Evolutionary conservation across 53 echinoderm and acorn worm species (phyloP).

Genomic region (Zoroaster sp.): DNA sequence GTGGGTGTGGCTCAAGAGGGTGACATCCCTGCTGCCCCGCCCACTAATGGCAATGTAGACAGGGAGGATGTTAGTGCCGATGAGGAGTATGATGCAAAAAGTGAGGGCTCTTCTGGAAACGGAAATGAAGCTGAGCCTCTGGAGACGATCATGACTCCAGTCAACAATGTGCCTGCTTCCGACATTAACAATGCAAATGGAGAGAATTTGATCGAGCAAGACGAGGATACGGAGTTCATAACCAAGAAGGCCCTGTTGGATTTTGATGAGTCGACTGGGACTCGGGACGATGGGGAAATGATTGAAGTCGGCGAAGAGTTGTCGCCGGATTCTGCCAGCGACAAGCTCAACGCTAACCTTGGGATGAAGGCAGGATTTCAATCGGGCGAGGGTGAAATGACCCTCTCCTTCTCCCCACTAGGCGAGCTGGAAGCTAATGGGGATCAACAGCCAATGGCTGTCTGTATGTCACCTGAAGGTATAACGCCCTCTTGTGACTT

Average conservation of each 20-base stretch:
- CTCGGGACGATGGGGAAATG: background rate
- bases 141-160: background rate
- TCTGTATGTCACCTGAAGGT: slow-evolving; percentile 50
- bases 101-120: slow-evolving; percentile 13
- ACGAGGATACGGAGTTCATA: slow-evolving; percentile 6
- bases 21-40: background rate
- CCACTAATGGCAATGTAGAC: slow-evolving; percentile 32
- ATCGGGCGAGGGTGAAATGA: background rate
- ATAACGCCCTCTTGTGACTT: slow-evolving; percentile 6
- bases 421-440: slow-evolving; percentile 37
- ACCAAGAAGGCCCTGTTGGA: slow-evolving; percentile 45
- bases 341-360: slow-evolving; percentile 52
- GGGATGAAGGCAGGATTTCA: slow-evolving; percentile 25
- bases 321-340: slow-evolving; percentile 39
- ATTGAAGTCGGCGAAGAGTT: background rate
- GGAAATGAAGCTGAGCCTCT: background rate
- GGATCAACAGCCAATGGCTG: slow-evolving; percentile 29
- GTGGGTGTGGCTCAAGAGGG: slow-evolving; percentile 29
- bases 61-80: slow-evolving; percentile 16
- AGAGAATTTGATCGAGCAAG: slow-evolving; percentile 1
- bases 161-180: slow-evolving; percentile 43
- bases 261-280: slow-evolving; percentile 3
- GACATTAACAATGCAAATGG: slow-evolving; percentile 55
- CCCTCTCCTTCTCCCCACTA: slow-evolving; percentile 35
- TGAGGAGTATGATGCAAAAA: slow-evolving; percentile 36